phyloP scores from a whole-genome alignment of 2,888 invertebrate species.

The Lordiphosa andalusiaca region DNA sequence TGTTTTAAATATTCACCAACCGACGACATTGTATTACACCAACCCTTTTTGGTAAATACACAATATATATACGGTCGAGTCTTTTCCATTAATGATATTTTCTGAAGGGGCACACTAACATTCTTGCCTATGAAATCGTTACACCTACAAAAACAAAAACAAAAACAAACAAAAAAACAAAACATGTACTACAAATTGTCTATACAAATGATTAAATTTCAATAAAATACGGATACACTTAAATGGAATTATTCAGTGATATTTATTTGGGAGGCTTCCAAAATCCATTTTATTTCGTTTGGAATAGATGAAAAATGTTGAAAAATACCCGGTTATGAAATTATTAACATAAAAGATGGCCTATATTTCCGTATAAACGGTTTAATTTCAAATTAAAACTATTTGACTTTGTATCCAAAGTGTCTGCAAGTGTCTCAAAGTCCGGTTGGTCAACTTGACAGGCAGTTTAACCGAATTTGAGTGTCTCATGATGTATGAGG shows the following conservation, averaged over 20 bases:
- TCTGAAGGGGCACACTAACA: constrained; percentile 7
- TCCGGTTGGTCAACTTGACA: too few relatives aligned
- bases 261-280: not conserved
- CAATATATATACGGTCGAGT: constrained; percentile 16
- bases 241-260: not conserved
- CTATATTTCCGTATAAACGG: too few relatives aligned
- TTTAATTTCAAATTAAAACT: too few relatives aligned
- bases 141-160: constrained; percentile 3
- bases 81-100: constrained; percentile 19
- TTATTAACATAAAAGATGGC: too few relatives aligned
- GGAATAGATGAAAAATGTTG: too few relatives aligned
- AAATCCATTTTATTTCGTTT: too few relatives aligned
- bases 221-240: constrained; percentile 57
- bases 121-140: constrained; percentile 1
- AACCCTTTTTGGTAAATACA: not conserved
- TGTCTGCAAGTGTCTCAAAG: too few relatives aligned
- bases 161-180: constrained; percentile 7
- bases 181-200: constrained; percentile 27
- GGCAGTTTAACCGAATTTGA: too few relatives aligned
- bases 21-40: constrained; percentile 16
- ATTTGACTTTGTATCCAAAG: too few relatives aligned
- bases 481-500: too few relatives aligned
- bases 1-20: constrained; percentile 31
- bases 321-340: too few relatives aligned
- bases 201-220: constrained; percentile 42